These are phyloP conservation scores for Urophycis tenuis DNA, from an alignment of 2,797 vertebrate species.

Conservation along the genomic window DNA sequence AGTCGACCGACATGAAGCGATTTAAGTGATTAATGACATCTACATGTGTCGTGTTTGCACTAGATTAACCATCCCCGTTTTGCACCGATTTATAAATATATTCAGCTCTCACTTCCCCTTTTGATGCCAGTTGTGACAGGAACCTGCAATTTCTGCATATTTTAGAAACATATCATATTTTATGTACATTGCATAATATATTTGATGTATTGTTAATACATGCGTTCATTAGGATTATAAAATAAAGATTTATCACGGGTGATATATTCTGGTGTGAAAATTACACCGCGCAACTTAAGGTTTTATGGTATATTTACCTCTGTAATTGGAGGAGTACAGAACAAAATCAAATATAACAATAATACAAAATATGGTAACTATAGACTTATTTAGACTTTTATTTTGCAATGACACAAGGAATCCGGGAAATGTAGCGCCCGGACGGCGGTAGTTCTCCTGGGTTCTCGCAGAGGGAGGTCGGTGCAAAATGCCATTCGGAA, in stretches of 20 bases:
- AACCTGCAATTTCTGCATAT: neutral
- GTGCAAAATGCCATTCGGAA: neutral
- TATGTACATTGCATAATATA: neutral
- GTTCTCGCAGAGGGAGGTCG: neutral
- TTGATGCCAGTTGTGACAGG: neutral
- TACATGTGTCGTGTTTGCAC: neutral
- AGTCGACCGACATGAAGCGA: neutral
- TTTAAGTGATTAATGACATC: neutral
- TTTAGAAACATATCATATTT: neutral
- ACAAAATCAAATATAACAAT: neutral
- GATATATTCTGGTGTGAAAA: neutral
- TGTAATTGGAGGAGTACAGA: neutral
- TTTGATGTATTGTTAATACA: neutral
- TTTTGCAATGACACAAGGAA: neutral
- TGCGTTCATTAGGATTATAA: neutral
- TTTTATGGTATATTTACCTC: neutral
- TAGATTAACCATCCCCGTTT: neutral
- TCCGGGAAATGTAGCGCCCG: neutral
- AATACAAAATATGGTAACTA: neutral
- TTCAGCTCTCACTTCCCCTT: neutral
- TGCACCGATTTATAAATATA: neutral
- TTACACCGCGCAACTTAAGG: neutral
- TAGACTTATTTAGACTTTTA: neutral
- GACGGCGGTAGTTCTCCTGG: neutral
- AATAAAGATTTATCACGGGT: neutral